Evolutionary conservation across 1,140 invertebrate species (phyloP).

Genomic region (Drosophila pseudoananassae): DNA sequence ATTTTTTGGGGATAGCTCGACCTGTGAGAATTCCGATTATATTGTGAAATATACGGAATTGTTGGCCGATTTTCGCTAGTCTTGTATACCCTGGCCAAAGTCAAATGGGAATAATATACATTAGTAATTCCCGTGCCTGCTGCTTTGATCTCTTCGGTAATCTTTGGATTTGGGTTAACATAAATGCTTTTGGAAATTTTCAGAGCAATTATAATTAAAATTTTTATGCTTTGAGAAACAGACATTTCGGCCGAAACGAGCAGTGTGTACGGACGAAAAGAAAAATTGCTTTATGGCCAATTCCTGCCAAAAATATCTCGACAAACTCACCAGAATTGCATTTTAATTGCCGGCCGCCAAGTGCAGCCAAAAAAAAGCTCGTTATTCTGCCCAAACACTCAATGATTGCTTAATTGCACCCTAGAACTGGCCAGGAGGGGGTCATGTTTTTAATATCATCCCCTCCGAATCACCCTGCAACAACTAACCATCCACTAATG

Average conservation of each 20-base stretch:
- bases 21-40: slow-evolving; percentile 8
- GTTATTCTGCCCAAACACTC: background rate
- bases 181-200: slow-evolving; percentile 37
- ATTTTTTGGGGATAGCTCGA: slow-evolving; percentile 3
- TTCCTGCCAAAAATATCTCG: slow-evolving; percentile 34
- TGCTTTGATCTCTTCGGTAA: slow-evolving; percentile 47
- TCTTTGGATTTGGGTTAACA: slow-evolving; percentile 45
- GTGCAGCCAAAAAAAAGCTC: slow-evolving; percentile 5
- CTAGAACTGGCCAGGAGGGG: slow-evolving; percentile 26
- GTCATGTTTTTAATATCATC: slow-evolving; percentile 40
- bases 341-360: slow-evolving; percentile 41
- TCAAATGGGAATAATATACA: slow-evolving; percentile 24
- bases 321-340: slow-evolving; percentile 29
- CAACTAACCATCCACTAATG: slow-evolving; percentile 33
- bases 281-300: slow-evolving; percentile 6
- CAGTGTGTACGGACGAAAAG: slow-evolving; percentile 7
- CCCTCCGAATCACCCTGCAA: slow-evolving; percentile 15
- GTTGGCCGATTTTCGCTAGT: background rate
- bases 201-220: slow-evolving; percentile 48
- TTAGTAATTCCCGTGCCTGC: slow-evolving; percentile 19
- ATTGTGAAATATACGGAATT: background rate
- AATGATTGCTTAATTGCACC: slow-evolving; percentile 53
- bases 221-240: slow-evolving; percentile 31
- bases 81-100: background rate
- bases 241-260: slow-evolving; percentile 32